phyloP scores from a whole-genome alignment of 2,797 vertebrate species.

The Gallirallus australis region DNA sequence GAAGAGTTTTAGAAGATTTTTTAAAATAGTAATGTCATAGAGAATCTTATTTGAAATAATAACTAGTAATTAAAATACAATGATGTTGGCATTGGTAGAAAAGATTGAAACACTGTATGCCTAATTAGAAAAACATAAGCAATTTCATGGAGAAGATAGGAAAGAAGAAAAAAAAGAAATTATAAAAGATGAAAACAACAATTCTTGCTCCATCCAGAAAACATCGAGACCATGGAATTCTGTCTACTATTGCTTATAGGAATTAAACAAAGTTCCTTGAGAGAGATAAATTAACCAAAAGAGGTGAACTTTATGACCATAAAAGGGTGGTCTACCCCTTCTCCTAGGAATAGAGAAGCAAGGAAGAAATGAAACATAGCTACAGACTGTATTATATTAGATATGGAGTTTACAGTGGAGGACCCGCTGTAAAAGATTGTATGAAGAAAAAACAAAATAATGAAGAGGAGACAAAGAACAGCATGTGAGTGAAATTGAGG shows the following conservation, averaged over 20 bases:
- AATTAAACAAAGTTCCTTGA: neutral
- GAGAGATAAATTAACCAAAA: neutral
- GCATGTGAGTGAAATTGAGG: neutral
- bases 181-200: neutral
- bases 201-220: neutral
- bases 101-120: neutral
- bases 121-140: neutral
- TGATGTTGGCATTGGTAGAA: neutral
- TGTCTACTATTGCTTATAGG: neutral
- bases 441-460: neutral
- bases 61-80: neutral
- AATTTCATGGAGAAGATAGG: neutral
- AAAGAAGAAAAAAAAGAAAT: neutral
- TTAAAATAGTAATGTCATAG: neutral
- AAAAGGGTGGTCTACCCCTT: neutral
- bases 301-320: neutral
- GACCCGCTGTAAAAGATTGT: neutral
- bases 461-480: neutral
- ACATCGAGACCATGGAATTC: neutral
- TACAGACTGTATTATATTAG: neutral
- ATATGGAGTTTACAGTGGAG: neutral
- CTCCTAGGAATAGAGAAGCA: neutral
- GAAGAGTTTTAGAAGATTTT: neutral
- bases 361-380: neutral
- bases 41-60: neutral